Conservation (phyloP, 2,797 vertebrate genomes). For the Sebastolobus alascanus region DNA sequence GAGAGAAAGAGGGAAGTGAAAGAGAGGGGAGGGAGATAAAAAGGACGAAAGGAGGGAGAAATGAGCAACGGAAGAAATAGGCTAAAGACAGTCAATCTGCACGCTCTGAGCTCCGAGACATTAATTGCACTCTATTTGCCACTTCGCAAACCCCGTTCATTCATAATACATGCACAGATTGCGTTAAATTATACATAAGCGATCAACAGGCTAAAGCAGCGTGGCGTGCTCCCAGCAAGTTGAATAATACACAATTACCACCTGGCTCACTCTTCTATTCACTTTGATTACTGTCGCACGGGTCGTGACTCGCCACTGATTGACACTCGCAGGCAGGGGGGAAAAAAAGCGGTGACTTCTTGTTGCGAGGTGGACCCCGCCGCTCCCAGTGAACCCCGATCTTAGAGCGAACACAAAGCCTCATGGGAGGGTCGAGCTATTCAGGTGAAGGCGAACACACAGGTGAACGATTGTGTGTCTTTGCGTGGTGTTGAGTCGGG, state of each 20-base stretch:
- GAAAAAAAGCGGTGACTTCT: constrained; percentile 12
- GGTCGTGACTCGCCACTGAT: constrained; percentile 60
- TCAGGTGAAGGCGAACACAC: constrained; percentile 3
- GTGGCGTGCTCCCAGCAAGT: constrained; percentile 64
- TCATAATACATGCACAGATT: constrained; percentile 77
- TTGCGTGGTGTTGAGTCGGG: background rate
- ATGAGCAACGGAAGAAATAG: constrained; percentile 58
- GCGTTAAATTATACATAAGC: constrained; percentile 77
- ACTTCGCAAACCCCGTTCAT: constrained; percentile 66
- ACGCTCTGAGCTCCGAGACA: constrained; percentile 41
- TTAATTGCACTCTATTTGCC: constrained; percentile 76
- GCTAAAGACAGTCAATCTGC: constrained; percentile 72
- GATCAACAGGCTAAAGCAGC: constrained; percentile 77
- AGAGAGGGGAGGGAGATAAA: constrained; percentile 43
- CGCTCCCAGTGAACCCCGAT: constrained; percentile 23
- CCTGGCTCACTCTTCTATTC: constrained; percentile 64
- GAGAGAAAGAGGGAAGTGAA: constrained; percentile 51
- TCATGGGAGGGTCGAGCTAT: constrained; percentile 44
- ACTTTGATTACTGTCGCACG: constrained; percentile 73
- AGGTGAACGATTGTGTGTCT: constrained; percentile 15
- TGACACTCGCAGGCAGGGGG: constrained; percentile 54
- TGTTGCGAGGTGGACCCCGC: constrained; percentile 41
- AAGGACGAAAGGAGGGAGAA: constrained; percentile 53
- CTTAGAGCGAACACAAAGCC: constrained; percentile 39
- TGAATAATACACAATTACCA: constrained; percentile 78